A percentile compares a stretch with the other conserved stretches of the same genome.
Evolutionary conservation across 2,888 invertebrate genomes (phyloP).

Genomic region (Taphrorychus bicolor): DNA sequence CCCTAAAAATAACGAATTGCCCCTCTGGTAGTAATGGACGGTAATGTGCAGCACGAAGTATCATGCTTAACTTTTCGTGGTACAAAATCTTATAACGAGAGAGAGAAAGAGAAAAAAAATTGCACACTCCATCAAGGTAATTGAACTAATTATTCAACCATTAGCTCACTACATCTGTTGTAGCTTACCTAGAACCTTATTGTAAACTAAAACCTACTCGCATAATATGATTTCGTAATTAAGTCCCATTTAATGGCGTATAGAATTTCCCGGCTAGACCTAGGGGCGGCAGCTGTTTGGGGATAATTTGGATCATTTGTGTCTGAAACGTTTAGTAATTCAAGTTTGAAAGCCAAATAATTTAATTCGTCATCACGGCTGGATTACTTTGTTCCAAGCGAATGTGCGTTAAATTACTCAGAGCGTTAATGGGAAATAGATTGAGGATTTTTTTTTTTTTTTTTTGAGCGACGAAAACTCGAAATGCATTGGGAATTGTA

Average conservation of each 20-base stretch:
- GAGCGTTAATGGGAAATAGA: background rate
- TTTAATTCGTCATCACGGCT: background rate
- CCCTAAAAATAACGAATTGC: slow-evolving; percentile 1
- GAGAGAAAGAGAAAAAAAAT: background rate
- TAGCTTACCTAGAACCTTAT: background rate
- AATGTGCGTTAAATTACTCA: background rate
- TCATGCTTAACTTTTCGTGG: background rate
- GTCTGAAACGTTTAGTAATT: slow-evolving; percentile 6
- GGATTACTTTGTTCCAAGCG: background rate
- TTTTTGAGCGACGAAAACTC: too few species aligned
- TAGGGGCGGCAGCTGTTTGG: background rate
- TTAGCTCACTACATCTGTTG: background rate
- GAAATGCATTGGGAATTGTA: too few species aligned
- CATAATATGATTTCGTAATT: slow-evolving; percentile 2
- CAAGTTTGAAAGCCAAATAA: slow-evolving; percentile 2
- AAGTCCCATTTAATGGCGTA: background rate
- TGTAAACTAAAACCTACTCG: slow-evolving; percentile 2
- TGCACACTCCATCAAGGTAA: background rate
- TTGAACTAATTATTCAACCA: background rate
- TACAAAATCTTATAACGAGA: background rate
- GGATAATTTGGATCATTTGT: slow-evolving; percentile 7
- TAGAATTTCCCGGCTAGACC: background rate
- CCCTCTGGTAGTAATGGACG: background rate
- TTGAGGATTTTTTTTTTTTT: too few species aligned
- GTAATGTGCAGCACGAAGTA: background rate